phyloP scores from a whole-genome alignment of 2,797 vertebrate genomes.

The Adelosebastes latens region DNA sequence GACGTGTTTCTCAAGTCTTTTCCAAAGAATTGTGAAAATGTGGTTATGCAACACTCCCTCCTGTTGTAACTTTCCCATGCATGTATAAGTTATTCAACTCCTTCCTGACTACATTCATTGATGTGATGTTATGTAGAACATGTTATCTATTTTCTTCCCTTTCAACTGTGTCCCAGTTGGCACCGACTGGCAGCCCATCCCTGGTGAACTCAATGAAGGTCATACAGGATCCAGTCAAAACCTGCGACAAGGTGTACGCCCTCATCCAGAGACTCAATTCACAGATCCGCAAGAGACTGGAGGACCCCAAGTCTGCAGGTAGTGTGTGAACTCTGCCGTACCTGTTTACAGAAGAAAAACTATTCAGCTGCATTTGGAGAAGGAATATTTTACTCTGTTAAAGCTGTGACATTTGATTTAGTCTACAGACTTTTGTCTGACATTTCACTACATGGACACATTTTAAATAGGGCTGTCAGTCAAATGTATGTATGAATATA shows the following conservation, averaged over 20 bases:
- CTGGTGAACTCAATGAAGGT: constrained; percentile 92
- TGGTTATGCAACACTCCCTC: neutral
- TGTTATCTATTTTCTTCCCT: neutral
- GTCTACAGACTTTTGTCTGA: too few species aligned
- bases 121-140: neutral
- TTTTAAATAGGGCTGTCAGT: too few species aligned
- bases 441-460: too few species aligned
- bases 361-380: neutral
- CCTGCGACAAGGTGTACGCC: constrained; percentile 90
- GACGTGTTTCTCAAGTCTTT: neutral
- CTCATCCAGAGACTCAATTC: constrained; percentile 94
- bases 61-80: neutral
- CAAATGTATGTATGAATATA: too few species aligned
- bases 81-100: neutral
- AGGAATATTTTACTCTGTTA: neutral
- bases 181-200: constrained; percentile 89
- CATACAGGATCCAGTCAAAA: constrained; percentile 92
- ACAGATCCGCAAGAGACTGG: constrained; percentile 91
- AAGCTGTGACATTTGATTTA: neutral
- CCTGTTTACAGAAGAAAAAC: neutral
- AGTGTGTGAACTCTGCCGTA: neutral
- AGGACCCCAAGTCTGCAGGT: constrained; percentile 95
- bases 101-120: neutral
- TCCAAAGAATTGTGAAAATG: neutral
- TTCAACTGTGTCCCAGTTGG: constrained; percentile 80